Percentiles rank a stretch among this genome's conserved stretches.
Evolutionary conservation across 2,888 invertebrate genomes (phyloP).

Genomic region (Lucinisca nassula): DNA sequence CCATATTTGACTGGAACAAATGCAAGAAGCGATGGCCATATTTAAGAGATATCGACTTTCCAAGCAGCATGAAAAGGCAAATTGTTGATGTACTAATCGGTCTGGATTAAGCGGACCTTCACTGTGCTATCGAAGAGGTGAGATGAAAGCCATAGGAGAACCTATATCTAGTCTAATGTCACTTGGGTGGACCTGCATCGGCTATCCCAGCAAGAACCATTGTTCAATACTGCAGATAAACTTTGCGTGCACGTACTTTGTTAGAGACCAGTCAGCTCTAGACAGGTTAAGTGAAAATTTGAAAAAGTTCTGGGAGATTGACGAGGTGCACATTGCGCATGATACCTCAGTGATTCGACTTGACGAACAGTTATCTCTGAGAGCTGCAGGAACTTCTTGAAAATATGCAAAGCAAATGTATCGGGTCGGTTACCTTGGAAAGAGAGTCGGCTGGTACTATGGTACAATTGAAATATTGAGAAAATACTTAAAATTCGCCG

Average conservation of each 20-base stretch:
- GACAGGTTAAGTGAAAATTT: not conserved
- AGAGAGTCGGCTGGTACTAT: not conserved
- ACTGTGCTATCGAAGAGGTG: not conserved
- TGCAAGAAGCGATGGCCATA: not conserved
- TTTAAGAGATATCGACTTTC: slow-evolving; percentile 22
- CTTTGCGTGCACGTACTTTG: slow-evolving; percentile 1
- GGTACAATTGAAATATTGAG: slow-evolving; percentile 12
- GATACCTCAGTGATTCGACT: not conserved
- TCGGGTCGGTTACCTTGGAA: slow-evolving; percentile 40
- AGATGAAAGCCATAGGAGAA: not conserved
- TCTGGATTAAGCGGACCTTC: slow-evolving; percentile 3
- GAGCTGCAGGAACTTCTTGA: not conserved
- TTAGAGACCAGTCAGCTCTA: not conserved
- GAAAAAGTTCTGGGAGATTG: slow-evolving; percentile 11
- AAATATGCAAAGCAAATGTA: slow-evolving; percentile 21
- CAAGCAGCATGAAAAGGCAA: not conserved
- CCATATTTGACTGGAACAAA: slow-evolving; percentile 46
- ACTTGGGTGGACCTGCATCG: slow-evolving; percentile 26
- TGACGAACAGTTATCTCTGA: not conserved
- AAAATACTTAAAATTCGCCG: slow-evolving; percentile 49
- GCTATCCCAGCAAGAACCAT: not conserved
- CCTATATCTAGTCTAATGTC: slow-evolving; percentile 7
- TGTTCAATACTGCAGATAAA: not conserved
- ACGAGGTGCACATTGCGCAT: not conserved
- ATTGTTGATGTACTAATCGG: slow-evolving; percentile 23